Conservation (phyloP, 2,797 vertebrate species). For the Harpagifer antarcticus region DNA sequence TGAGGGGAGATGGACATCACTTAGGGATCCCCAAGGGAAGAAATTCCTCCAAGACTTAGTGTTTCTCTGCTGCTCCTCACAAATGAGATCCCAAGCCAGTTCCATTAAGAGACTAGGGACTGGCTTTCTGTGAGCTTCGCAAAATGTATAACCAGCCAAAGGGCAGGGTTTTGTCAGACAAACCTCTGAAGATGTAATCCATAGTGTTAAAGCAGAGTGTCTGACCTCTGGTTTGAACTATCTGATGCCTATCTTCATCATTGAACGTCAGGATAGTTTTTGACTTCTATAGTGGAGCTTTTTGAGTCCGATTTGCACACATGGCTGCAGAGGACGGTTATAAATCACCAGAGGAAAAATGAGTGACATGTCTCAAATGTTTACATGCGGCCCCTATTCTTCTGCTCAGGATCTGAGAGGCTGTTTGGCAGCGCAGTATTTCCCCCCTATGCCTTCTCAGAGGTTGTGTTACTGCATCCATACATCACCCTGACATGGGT, state of each 20-base stretch:
- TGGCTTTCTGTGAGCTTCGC: slow-evolving; percentile 43
- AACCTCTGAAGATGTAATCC: slow-evolving; percentile 77
- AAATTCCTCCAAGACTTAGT: slow-evolving; percentile 86
- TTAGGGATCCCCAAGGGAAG: slow-evolving; percentile 82
- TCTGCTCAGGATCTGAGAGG: slow-evolving; percentile 65
- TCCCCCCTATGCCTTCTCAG: slow-evolving; percentile 62
- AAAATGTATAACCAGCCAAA: slow-evolving; percentile 61
- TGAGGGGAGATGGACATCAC: slow-evolving; percentile 78
- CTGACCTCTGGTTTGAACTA: slow-evolving; percentile 56
- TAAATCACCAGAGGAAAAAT: slow-evolving; percentile 68
- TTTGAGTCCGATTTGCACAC: slow-evolving; percentile 18
- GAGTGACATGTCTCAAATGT: slow-evolving; percentile 82
- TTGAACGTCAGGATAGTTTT: neutral
- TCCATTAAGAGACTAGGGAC: slow-evolving; percentile 67
- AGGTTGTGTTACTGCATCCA: slow-evolving; percentile 84
- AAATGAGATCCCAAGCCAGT: slow-evolving; percentile 68
- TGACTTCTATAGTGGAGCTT: neutral
- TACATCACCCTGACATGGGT: slow-evolving; percentile 86
- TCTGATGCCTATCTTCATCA: slow-evolving; percentile 26
- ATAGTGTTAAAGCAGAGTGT: slow-evolving; percentile 59
- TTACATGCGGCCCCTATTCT: slow-evolving; percentile 82
- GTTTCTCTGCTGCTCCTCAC: slow-evolving; percentile 71
- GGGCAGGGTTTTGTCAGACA: slow-evolving; percentile 71
- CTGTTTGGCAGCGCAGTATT: slow-evolving; percentile 61
- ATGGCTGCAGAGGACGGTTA: slow-evolving; percentile 39